phyloP scores from a whole-genome alignment of 1,140 invertebrate genomes.

The Protaetia brevitarsis region DNA sequence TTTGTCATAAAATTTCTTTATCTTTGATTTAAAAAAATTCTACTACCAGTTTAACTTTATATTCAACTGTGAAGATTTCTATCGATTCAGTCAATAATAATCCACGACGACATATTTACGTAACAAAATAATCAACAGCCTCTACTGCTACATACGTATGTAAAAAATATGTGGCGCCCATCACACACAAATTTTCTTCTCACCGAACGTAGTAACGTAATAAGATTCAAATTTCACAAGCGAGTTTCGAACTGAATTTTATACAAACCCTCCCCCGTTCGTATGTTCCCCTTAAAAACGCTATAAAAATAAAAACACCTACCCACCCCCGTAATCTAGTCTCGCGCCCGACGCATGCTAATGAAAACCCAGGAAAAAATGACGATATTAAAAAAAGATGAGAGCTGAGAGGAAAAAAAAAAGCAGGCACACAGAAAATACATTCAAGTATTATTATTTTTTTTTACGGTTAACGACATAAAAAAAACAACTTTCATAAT shows the following conservation, averaged over 20 bases:
- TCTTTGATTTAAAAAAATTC: too few species aligned
- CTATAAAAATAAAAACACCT: conserved; percentile 7
- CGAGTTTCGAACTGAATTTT: not conserved
- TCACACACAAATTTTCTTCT: too few species aligned
- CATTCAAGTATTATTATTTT: conserved; percentile 13
- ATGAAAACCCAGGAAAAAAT: conserved; percentile 1
- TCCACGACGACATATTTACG: too few species aligned
- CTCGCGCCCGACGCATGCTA: conserved; percentile 1
- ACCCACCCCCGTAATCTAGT: not conserved
- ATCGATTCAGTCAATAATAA: too few species aligned
- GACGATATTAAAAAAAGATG: not conserved
- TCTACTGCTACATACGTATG: too few species aligned
- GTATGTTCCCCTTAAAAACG: not conserved
- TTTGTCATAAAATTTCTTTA: too few species aligned
- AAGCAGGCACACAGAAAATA: conserved; percentile 2
- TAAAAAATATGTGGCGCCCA: too few species aligned
- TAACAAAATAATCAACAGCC: too few species aligned
- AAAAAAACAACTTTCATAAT: conserved; percentile 3
- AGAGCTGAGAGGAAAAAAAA: not conserved
- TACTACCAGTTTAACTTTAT: too few species aligned
- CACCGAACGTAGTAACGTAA: not conserved
- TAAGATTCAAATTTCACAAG: not conserved
- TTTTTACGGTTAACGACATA: conserved; percentile 12
- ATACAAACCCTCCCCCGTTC: not conserved
- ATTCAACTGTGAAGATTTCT: too few species aligned